Conservation (phyloP, 2,797 vertebrate genomes). For the Hirundo rustica region DNA sequence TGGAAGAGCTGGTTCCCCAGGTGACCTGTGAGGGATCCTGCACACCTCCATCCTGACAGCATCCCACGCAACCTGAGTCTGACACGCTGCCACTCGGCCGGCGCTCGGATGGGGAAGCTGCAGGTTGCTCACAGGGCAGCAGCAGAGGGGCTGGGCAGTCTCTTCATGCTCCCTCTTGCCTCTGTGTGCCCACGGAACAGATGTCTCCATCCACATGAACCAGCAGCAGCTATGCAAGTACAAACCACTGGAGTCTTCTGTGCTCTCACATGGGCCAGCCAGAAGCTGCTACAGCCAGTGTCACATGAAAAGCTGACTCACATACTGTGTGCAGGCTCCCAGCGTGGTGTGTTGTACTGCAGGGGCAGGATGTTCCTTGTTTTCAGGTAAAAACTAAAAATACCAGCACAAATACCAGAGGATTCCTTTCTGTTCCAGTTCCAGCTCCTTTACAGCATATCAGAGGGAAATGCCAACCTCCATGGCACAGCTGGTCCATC, state of each 20-base stretch:
- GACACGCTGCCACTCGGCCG: neutral
- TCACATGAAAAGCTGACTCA: neutral
- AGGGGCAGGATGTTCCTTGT: neutral
- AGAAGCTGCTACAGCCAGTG: neutral
- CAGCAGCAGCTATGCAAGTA: slow-evolving; percentile 46
- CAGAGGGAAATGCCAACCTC: neutral
- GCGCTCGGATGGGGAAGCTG: neutral
- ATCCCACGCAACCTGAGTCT: neutral
- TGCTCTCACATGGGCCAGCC: neutral
- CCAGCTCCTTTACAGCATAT: neutral
- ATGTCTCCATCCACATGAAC: neutral
- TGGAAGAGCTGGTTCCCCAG: neutral
- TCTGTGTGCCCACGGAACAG: neutral
- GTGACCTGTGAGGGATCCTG: neutral
- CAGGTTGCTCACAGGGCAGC: neutral
- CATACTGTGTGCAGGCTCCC: neutral
- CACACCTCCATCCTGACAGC: neutral
- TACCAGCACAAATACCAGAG: neutral
- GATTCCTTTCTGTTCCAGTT: neutral
- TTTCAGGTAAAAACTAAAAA: slow-evolving; percentile 9
- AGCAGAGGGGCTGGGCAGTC: neutral
- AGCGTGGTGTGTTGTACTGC: neutral
- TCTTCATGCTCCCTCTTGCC: neutral
- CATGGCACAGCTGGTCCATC: neutral
- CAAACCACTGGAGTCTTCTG: neutral